Percentiles rank a stretch among this genome's conserved stretches.
phyloP scores from a whole-genome alignment of 2,797 vertebrate genomes.

The Pyrocephalus nanus region DNA sequence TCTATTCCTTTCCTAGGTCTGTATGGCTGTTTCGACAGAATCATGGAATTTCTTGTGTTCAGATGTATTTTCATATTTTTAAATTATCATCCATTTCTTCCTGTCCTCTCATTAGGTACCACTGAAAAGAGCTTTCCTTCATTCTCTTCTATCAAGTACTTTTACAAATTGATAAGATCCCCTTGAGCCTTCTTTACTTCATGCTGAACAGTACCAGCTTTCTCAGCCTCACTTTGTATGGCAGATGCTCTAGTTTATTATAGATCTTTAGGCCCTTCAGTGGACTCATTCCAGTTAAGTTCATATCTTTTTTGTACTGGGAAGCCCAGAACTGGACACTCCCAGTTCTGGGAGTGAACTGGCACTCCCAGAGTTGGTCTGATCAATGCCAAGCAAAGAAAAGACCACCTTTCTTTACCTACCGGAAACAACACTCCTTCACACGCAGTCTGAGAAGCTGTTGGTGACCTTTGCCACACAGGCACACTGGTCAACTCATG shows the following conservation, averaged over 20 bases:
- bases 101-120: background rate
- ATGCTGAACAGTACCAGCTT: background rate
- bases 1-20: background rate
- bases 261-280: background rate
- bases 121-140: background rate
- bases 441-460: background rate
- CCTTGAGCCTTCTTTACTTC: background rate
- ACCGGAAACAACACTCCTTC: background rate
- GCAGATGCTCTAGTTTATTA: background rate
- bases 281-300: background rate
- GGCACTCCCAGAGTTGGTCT: background rate
- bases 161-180: background rate
- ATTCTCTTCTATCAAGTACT: background rate
- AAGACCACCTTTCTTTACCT: background rate
- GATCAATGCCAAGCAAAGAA: background rate
- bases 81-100: background rate
- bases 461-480: background rate
- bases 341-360: too few species aligned
- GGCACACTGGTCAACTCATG: fast-evolving
- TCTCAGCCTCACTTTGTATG: background rate
- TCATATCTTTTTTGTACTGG: background rate
- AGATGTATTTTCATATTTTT: background rate
- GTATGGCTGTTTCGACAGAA: background rate
- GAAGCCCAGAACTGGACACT: background rate
- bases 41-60: background rate